These are phyloP conservation scores for Cordylochernes scorpioides DNA, from an alignment of 2,888 invertebrate genomes.

Conservation along the genomic window DNA sequence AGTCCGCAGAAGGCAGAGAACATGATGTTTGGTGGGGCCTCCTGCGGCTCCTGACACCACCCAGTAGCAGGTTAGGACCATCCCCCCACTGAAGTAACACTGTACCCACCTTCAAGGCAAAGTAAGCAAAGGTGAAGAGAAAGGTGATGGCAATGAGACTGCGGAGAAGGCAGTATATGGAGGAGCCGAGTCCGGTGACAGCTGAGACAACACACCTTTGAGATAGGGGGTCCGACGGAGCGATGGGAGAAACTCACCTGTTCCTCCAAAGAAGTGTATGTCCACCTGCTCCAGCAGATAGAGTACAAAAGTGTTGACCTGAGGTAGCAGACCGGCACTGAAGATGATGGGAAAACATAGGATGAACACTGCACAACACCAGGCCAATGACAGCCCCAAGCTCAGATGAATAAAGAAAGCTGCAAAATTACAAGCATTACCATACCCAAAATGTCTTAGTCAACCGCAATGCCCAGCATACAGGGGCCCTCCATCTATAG, in stretches of 20 bases:
- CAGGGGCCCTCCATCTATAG: too few species aligned
- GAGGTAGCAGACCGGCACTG: conserved; percentile 82
- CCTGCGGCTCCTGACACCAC: conserved; percentile 27
- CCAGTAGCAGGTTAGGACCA: too few species aligned
- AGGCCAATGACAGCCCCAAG: too few species aligned
- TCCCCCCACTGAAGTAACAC: too few species aligned
- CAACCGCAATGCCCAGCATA: too few species aligned
- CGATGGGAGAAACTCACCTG: conserved; percentile 28
- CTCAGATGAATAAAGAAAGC: too few species aligned
- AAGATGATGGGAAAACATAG: conserved; percentile 77
- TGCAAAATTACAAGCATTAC: too few species aligned
- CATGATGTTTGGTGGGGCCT: conserved; percentile 56
- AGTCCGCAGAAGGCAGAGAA: conserved; percentile 84
- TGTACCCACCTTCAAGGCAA: conserved; percentile 41
- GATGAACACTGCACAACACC: conserved; percentile 38
- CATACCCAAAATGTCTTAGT: too few species aligned
- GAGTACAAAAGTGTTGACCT: conserved; percentile 80
- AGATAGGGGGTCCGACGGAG: background rate
- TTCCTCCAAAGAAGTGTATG: conserved; percentile 35
- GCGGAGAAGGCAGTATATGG: conserved; percentile 47
- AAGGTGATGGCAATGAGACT: conserved; percentile 50
- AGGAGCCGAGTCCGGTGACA: conserved; percentile 33
- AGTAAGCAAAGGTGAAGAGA: conserved; percentile 61
- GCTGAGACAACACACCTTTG: conserved; percentile 4
- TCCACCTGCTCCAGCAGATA: conserved; percentile 71